Percentiles rank a stretch among this genome's conserved stretches.
Evolutionary conservation across 64 coral and sea anemone species (phyloP).

Genomic region (Platygyra sinensis): DNA sequence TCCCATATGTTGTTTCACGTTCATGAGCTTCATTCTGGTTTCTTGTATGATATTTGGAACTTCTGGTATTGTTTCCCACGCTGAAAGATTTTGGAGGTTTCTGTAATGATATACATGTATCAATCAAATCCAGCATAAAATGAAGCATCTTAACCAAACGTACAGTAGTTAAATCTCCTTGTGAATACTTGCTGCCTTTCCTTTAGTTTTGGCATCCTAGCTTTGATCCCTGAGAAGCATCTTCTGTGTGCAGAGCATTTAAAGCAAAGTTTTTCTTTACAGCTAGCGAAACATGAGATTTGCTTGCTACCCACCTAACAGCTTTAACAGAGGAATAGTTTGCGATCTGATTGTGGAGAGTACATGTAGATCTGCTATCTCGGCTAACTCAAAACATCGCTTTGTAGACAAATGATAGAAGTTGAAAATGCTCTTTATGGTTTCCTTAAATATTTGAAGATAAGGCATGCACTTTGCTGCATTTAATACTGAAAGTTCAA

Average conservation of each 20-base stretch:
- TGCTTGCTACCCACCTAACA: conserved; percentile 30
- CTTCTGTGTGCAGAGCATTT: conserved; percentile 27
- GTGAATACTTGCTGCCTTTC: conserved; percentile 44
- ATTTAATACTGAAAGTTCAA: conserved; percentile 44
- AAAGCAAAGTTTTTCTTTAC: conserved; percentile 13
- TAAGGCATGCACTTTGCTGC: no score
- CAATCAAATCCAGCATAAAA: conserved; percentile 47
- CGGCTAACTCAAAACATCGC: not conserved
- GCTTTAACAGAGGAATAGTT: conserved; percentile 38
- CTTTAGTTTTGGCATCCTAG: conserved; percentile 33
- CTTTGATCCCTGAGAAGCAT: conserved; percentile 35
- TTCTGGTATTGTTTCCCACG: no score
- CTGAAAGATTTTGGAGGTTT: no score
- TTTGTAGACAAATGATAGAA: no score
- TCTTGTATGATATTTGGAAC: no score
- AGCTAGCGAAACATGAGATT: not conserved
- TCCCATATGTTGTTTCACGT: conserved; percentile 41
- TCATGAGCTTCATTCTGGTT: conserved; percentile 47
- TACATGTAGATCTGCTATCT: conserved; percentile 18
- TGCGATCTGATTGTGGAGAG: conserved; percentile 8
- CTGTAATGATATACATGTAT: conserved; percentile 36
- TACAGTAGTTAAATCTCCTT: conserved; percentile 47
- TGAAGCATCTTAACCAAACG: conserved; percentile 43
- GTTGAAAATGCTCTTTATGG: conserved; percentile 49
- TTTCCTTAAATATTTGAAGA: conserved; percentile 41